Base-by-base conservation (phyloP, 30 jellyfish, hydroid and myxozoan genomes). In the Mastigias papua region DNA sequence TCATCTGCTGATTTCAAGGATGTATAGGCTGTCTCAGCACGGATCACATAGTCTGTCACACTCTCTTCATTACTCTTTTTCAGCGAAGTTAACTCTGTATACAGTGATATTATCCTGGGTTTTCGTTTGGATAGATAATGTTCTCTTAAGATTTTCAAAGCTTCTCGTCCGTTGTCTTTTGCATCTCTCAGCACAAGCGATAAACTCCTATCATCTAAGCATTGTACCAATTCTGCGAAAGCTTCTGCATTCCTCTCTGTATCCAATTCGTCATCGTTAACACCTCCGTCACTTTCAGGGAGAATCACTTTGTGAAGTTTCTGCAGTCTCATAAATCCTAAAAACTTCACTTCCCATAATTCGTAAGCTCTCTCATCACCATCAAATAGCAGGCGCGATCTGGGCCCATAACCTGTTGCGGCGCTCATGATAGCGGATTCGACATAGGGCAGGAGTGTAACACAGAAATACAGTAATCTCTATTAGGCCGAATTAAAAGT, bases 21-120 rank as follows among this genome's bases (percentile, higher is more conserved):
- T 17, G 34, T 82, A 42, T 87, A 86, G 30, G 93, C 91, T 8
- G n/a, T 83, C 49, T 90, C 97, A 68, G 96, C 97, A 20, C 86
- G 49, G 21, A 90, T 8, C 20, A 73, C 26, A 61, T 69, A 69
- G 75, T 89, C 97, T 28, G 92, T 90, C 8, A 90, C 60, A 42
- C 70, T 48, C 57, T 83, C 97, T 22, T 27, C n/a, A 75, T 23
- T 72, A 17, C 35, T 2, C 42, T 82, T 90, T 29, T 25, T 8
- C 72, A 81, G 54, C 8, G 94, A 28, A 90, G n/a, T n/a, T n/a
- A n/a, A n/a, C n/a, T n/a, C n/a, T n/a, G n/a, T n/a, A n/a, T n/a
- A n/a, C n/a, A n/a, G 65, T 50, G 97, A 83, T 7, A 72, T 90
- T n/a, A 83, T 65, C 0, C 96, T 30, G 10, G 97, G 96, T 60